phyloP scores from a whole-genome alignment of 2,113 vertebrate species.

The Australoheros scitulus region DNA sequence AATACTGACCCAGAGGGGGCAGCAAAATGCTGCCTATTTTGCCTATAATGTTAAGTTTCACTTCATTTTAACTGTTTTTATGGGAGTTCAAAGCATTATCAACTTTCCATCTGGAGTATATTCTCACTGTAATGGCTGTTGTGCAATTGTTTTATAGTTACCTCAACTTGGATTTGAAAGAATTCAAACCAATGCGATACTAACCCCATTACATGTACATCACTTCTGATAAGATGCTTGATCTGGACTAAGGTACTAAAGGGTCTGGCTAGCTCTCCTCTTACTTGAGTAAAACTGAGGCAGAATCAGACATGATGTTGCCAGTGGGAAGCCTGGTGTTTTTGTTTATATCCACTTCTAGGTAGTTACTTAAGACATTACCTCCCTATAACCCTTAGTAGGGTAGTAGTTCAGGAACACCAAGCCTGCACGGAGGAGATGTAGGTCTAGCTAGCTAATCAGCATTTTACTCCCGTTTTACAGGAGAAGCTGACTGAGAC shows the following conservation, averaged over 20 bases:
- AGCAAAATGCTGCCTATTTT: slow-evolving; percentile 5
- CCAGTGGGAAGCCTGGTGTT: slow-evolving; percentile 57
- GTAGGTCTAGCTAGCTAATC: slow-evolving; percentile 77
- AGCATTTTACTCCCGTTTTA: slow-evolving; percentile 82
- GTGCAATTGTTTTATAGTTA: slow-evolving; percentile 39
- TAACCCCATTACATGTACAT: slow-evolving; percentile 6
- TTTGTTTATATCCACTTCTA: slow-evolving; percentile 64
- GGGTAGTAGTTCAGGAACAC: slow-evolving; percentile 65
- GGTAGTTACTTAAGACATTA: slow-evolving; percentile 72
- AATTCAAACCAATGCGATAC: slow-evolving; percentile 30
- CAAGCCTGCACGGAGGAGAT: slow-evolving; percentile 66
- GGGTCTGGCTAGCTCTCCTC: slow-evolving; percentile 59
- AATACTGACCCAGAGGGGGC: background rate
- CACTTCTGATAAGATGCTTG: slow-evolving; percentile 40
- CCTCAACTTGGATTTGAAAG: slow-evolving; percentile 45
- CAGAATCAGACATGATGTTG: slow-evolving; percentile 55
- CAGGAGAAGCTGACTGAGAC: slow-evolving; percentile 78
- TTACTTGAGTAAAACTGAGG: slow-evolving; percentile 67
- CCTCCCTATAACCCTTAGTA: slow-evolving; percentile 58
- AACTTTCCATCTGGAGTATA: background rate
- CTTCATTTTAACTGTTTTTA: slow-evolving; percentile 7
- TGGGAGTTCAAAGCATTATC: background rate
- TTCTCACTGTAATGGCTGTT: slow-evolving; percentile 23
- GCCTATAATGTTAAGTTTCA: background rate
- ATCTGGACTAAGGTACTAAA: slow-evolving; percentile 52